phyloP scores from a whole-genome alignment of 2,888 invertebrate species.

The Apotomis betuletana region DNA sequence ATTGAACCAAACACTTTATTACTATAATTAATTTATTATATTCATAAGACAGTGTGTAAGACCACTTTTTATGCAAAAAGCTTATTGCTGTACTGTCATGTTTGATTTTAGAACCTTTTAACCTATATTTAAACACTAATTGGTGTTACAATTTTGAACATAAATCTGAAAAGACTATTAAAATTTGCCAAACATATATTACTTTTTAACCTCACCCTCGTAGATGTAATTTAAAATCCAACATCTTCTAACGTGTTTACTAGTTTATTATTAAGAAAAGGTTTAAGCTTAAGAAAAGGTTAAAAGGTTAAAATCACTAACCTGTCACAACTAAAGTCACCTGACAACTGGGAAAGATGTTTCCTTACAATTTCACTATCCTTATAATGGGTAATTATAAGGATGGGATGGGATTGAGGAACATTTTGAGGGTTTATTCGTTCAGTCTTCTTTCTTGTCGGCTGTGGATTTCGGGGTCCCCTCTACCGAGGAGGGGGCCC shows the following conservation, averaged over 20 bases:
- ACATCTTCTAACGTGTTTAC: not conserved
- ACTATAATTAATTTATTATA: not conserved
- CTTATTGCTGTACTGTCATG: not conserved
- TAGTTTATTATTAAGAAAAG: conserved; percentile 10
- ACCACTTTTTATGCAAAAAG: not conserved
- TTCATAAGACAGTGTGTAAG: not conserved
- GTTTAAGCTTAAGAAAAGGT: conserved; percentile 31
- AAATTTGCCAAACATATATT: too few relatives aligned
- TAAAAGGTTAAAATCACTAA: conserved; percentile 38
- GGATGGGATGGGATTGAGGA: conserved; percentile 26
- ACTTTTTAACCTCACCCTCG: too few relatives aligned
- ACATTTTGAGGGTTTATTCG: conserved; percentile 40
- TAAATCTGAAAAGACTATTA: too few relatives aligned
- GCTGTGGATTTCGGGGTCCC: conserved; percentile 62
- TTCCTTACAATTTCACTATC: conserved; percentile 22
- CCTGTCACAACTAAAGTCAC: conserved; percentile 12
- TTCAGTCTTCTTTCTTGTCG: conserved; percentile 80
- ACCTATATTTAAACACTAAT: not conserved
- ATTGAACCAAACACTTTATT: conserved; percentile 34
- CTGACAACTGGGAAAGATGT: conserved; percentile 5
- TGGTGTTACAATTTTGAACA: not conserved
- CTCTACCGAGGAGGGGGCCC: conserved; percentile 63
- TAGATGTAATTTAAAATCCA: not conserved
- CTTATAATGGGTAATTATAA: conserved; percentile 18
- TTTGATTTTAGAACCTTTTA: conserved; percentile 8